A percentile compares a stretch with the other conserved stretches of the same genome.
These are phyloP conservation scores for Spea multiplicata DNA, from an alignment of 2,113 vertebrate genomes.

Conservation along the genomic window DNA sequence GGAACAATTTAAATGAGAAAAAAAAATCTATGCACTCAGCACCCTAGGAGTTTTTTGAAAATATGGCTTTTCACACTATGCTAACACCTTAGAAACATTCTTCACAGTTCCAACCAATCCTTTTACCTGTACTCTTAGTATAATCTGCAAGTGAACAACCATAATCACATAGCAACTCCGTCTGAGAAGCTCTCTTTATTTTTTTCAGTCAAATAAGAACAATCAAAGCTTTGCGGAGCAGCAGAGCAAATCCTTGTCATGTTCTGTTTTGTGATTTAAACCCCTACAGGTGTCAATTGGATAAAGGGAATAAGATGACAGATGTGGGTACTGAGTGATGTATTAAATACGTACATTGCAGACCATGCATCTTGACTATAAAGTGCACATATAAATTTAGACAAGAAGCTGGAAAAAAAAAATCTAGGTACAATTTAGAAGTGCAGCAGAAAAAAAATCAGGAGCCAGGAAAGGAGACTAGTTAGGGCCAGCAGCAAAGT, in stretches of 20 bases:
- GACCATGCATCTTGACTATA: too few species aligned
- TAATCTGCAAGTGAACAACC: constrained; percentile 33
- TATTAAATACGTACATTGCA: too few species aligned
- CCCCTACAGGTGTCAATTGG: constrained; percentile 9
- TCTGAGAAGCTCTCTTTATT: constrained; percentile 8
- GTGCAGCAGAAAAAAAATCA: too few species aligned
- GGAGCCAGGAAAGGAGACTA: too few species aligned
- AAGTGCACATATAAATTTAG: too few species aligned
- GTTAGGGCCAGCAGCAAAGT: too few species aligned
- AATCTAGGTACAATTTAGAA: too few species aligned
- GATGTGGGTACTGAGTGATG: background rate
- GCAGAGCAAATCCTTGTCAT: constrained; percentile 17
- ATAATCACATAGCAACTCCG: constrained; percentile 43
- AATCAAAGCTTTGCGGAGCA: background rate
- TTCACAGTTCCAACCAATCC: constrained; percentile 17
- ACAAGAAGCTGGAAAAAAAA: too few species aligned
- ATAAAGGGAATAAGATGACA: constrained; percentile 13
- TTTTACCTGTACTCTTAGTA: constrained; percentile 29
- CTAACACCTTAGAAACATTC: constrained; percentile 1
- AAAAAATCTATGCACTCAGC: constrained; percentile 28
- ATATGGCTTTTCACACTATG: constrained; percentile 26
- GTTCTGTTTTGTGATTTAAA: constrained; percentile 28
- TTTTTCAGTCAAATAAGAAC: constrained; percentile 4
- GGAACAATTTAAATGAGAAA: constrained; percentile 16
- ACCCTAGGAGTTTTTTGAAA: background rate